Percentiles rank a stretch among this genome's conserved stretches.
Conservation (phyloP, 2,888 invertebrate genomes). For the Anoplius nigerrimus region DNA sequence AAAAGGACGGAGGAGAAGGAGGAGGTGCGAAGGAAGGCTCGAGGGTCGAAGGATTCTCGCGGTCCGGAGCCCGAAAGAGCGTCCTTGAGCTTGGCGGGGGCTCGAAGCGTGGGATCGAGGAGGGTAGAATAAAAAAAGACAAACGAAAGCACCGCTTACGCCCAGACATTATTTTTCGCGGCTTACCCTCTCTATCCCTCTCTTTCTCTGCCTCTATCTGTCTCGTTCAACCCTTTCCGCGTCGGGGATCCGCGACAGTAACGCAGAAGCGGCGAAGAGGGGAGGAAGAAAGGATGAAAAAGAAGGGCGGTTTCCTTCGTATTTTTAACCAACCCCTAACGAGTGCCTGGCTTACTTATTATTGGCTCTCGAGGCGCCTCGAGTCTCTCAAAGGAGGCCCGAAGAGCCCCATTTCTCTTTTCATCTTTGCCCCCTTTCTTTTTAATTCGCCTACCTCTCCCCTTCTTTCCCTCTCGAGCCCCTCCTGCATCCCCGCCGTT, state of each 20-base stretch:
- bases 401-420: conserved; percentile 26
- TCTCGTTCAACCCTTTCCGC: conserved; percentile 7
- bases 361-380: conserved; percentile 48
- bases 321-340: conserved; percentile 58
- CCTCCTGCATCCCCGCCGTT: conserved; percentile 2
- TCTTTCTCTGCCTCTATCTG: conserved; percentile 15
- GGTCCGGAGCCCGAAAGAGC: conserved; percentile 24
- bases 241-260: not conserved
- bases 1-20: not conserved
- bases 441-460: not conserved
- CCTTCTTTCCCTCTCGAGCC: too few species aligned
- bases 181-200: conserved; percentile 37
- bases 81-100: conserved; percentile 37
- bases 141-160: conserved; percentile 47
- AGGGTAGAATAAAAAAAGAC: conserved; percentile 24
- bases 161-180: conserved; percentile 45
- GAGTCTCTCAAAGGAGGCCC: conserved; percentile 44
- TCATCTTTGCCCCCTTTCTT: conserved; percentile 11
- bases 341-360: conserved; percentile 55
- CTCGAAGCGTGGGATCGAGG: too few species aligned
- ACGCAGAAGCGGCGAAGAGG: not conserved
- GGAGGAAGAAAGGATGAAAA: conserved; percentile 18
- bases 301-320: conserved; percentile 38
- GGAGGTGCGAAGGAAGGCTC: conserved; percentile 24
- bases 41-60: conserved; percentile 13